These are phyloP conservation scores for Pluvianellus socialis DNA, from an alignment of 2,113 vertebrate genomes.

Conservation along the genomic window DNA sequence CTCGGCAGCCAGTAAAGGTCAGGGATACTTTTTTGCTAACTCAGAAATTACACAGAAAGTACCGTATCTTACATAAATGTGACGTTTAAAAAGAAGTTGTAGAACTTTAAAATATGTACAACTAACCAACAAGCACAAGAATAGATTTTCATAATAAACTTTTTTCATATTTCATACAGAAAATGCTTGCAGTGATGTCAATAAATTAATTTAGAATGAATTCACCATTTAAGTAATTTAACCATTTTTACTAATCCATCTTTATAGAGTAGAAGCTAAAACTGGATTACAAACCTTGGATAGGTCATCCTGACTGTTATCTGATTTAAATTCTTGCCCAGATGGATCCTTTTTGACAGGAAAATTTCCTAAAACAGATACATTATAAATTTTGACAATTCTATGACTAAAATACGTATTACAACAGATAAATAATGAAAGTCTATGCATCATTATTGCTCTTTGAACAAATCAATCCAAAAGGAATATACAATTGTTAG, in stretches of 20 bases:
- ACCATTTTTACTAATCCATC: background rate
- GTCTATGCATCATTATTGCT: background rate
- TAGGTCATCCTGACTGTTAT: background rate
- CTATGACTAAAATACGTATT: background rate
- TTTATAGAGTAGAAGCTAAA: background rate
- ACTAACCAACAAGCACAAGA: background rate
- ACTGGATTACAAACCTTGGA: background rate
- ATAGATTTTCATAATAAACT: background rate
- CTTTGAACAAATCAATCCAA: background rate
- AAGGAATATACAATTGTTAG: background rate
- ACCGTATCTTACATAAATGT: background rate
- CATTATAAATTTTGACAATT: background rate
- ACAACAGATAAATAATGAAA: background rate
- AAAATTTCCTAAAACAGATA: background rate
- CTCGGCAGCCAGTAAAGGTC: background rate
- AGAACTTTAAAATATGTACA: background rate
- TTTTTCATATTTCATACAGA: background rate
- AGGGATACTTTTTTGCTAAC: background rate
- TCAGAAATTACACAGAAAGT: background rate
- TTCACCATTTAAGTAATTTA: background rate
- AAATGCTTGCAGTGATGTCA: background rate
- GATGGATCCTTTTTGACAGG: background rate
- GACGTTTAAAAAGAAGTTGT: background rate
- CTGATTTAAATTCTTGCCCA: background rate
- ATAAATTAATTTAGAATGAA: background rate